Percentiles rank a stretch among this genome's conserved stretches.
Conservation (phyloP, 2,888 invertebrate species). For the Bembecia ichneumoniformis region DNA sequence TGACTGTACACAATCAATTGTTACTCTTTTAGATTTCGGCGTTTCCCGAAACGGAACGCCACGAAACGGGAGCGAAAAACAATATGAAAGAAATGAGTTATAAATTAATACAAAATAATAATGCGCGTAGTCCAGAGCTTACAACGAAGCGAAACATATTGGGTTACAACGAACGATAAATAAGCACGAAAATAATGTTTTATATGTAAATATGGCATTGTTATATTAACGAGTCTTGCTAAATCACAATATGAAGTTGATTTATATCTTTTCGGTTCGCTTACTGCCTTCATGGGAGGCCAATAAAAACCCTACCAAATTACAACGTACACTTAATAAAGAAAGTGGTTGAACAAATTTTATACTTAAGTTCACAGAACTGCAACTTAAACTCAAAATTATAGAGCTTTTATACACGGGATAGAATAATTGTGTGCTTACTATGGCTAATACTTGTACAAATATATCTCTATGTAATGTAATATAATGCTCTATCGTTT, state of each 20-base stretch:
- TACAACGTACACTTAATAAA: conserved; percentile 9
- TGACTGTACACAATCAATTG: too few relatives aligned
- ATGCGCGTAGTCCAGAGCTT: conserved; percentile 29
- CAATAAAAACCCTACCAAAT: conserved; percentile 48
- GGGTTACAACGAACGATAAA: conserved; percentile 47
- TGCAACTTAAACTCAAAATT: too few relatives aligned
- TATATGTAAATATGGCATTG: conserved; percentile 74
- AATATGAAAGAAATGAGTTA: conserved; percentile 26
- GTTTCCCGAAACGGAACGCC: neutral
- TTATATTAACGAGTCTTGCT: conserved; percentile 77
- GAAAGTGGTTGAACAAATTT: too few relatives aligned
- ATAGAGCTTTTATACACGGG: too few relatives aligned
- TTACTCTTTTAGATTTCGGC: neutral
- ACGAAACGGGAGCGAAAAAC: conserved; percentile 3
- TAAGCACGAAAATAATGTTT: conserved; percentile 61
- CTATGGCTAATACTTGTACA: too few relatives aligned
- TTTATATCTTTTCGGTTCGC: conserved; percentile 70
- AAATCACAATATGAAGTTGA: conserved; percentile 73
- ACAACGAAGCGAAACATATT: conserved; percentile 24
- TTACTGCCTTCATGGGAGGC: conserved; percentile 62
- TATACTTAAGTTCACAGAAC: too few relatives aligned
- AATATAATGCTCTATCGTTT: too few relatives aligned
- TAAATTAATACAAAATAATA: conserved; percentile 43
- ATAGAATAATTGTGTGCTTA: too few relatives aligned
- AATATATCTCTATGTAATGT: too few relatives aligned